Conservation (phyloP, 2,888 invertebrate species). For the Thereva nobilitata region DNA sequence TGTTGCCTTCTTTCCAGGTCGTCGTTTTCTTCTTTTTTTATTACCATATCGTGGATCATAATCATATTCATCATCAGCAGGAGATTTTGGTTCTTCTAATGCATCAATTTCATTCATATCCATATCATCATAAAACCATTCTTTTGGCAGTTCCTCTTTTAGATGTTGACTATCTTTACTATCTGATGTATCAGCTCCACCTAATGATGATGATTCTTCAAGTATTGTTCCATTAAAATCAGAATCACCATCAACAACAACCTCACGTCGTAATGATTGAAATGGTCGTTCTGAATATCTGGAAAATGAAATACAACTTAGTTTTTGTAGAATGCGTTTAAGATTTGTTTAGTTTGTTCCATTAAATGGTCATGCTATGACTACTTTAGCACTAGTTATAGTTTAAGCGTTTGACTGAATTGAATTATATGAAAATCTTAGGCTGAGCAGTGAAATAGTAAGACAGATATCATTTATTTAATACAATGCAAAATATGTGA, state of each 20-base stretch:
- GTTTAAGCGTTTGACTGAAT: too few species aligned
- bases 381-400: too few species aligned
- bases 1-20: constrained; percentile 52
- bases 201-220: constrained; percentile 57
- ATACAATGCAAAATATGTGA: too few species aligned
- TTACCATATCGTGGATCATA: constrained; percentile 67
- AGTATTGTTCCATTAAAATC: constrained; percentile 56
- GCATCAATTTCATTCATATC: constrained; percentile 90
- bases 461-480: too few species aligned
- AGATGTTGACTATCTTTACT: constrained; percentile 82
- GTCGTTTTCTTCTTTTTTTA: constrained; percentile 57
- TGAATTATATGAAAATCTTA: too few species aligned
- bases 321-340: too few species aligned
- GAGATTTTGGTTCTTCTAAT: constrained; percentile 88
- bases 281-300: constrained; percentile 57
- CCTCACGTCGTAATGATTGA: constrained; percentile 53
- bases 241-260: constrained; percentile 45
- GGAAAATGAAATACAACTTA: constrained; percentile 24
- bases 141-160: constrained; percentile 79
- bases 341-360: too few species aligned
- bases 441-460: too few species aligned
- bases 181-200: constrained; percentile 62
- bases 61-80: constrained; percentile 90
- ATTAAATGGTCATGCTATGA: too few species aligned
- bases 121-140: constrained; percentile 89